These are phyloP conservation scores for Synanthedon andrenaeformis DNA, from an alignment of 2,888 invertebrate species.

Conservation along the genomic window DNA sequence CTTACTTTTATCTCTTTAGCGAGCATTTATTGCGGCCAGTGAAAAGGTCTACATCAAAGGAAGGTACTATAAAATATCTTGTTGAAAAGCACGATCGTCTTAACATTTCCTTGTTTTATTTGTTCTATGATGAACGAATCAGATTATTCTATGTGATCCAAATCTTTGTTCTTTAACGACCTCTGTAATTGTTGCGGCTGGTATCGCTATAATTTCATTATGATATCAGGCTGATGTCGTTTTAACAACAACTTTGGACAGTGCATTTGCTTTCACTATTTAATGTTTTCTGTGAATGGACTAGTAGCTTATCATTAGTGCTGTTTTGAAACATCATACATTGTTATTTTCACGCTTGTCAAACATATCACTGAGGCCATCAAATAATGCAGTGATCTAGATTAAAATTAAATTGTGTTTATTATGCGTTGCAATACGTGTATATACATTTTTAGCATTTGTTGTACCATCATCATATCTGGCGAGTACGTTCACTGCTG, in stretches of 20 bases:
- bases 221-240: neutral
- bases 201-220: conserved; percentile 3
- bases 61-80: conserved; percentile 32
- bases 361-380: conserved; percentile 19
- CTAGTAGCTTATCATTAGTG: neutral
- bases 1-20: conserved; percentile 52
- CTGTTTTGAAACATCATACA: conserved; percentile 11
- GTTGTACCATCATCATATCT: too few relatives aligned
- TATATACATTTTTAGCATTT: too few relatives aligned
- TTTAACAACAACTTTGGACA: conserved; percentile 1
- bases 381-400: conserved; percentile 24
- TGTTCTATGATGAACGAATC: conserved; percentile 11
- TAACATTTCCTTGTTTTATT: conserved; percentile 17
- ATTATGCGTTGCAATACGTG: neutral
- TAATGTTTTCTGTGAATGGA: neutral
- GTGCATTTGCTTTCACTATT: neutral
- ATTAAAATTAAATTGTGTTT: conserved; percentile 10
- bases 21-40: conserved; percentile 56
- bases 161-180: conserved; percentile 12
- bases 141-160: conserved; percentile 17
- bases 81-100: conserved; percentile 21
- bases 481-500: too few relatives aligned
- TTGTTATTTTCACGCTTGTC: conserved; percentile 29
- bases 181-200: conserved; percentile 11
- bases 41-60: conserved; percentile 48